Conservation (phyloP, 2,888 invertebrate genomes). For the Megastigmus dorsalis region DNA sequence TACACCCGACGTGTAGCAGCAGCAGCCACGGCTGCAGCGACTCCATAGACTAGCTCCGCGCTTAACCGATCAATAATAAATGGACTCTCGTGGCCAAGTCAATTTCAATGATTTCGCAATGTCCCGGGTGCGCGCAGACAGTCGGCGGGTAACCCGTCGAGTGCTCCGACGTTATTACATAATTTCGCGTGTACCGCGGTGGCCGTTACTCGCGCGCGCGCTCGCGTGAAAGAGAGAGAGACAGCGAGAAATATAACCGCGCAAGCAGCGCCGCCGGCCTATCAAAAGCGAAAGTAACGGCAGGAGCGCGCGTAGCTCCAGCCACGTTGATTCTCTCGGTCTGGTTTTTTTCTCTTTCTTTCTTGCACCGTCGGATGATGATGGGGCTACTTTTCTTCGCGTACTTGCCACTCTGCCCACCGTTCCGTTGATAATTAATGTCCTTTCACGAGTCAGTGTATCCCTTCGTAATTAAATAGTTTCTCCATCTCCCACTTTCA, state of each 20-base stretch:
- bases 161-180: conserved; percentile 23
- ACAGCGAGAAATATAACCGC: no score
- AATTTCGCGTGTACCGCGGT: conserved; percentile 7
- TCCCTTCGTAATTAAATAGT: no score
- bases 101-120: conserved; percentile 24
- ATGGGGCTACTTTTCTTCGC: conserved; percentile 16
- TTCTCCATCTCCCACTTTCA: no score
- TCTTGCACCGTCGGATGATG: neutral
- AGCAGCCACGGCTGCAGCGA: neutral
- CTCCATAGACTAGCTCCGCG: neutral
- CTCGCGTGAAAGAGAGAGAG: no score
- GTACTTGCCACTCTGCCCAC: no score
- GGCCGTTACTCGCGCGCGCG: no score
- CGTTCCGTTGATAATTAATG: no score
- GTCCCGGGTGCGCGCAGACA: no score
- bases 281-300: conserved; percentile 26
- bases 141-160: neutral
- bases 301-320: neutral
- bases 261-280: no score
- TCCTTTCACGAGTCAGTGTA: no score
- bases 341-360: neutral
- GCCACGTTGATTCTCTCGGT: neutral
- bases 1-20: no score
- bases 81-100: conserved; percentile 4
- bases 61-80: conserved; percentile 21